Evolutionary conservation across 2,797 vertebrate genomes (phyloP), one percentile per base, ranked within the genome.

Genomic region (Passerculus sandwichensis): DNA sequence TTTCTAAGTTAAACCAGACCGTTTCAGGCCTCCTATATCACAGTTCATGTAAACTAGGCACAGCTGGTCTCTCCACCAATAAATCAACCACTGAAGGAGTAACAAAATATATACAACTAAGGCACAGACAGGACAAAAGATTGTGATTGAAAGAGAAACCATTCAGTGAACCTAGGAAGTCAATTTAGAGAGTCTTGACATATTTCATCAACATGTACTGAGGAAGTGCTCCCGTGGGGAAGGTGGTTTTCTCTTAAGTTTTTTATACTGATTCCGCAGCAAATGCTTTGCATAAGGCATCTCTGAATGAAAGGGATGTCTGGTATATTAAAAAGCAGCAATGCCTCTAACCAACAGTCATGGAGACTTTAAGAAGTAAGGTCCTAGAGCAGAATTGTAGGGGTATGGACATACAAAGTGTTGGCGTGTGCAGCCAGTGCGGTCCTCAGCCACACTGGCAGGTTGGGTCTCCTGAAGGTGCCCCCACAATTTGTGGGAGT

Each of bases 151-250:
- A 92, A 94, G 71, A 72, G 75, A 92, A 95, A 85, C 91, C 1
- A 0, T 65, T 69, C 91, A 88, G 75, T 88, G 95, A 96, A 93
- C 91, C 85, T 65, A 88, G 80, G 75, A 94, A 95, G 81, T 91
- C 86, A 83, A 71, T 96, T 96, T 87, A 89, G 75, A 91, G 84
- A 89, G 72, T 77, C 94, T 91, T 95, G 91, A 95, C 92, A 74
- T 48, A 42, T 95, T 94, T 92, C 86, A 79, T 94, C 93, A 94
- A 93, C 85, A 85, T 26, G 50, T 44, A 59, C 74, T 11, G 19
- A 90, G 85, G 48, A 96, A 95, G 36, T 67, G 64, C 64, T 96
- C 95, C 85, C 42, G 0, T 26, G 67, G 80, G 94, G 64, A 94
- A 76, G 26, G 83, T 60, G 84, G 66, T 66, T 95, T 91, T 79